A percentile compares a stretch with the other conserved stretches of the same genome.
Conservation (phyloP, 2,888 invertebrate genomes). For the Ectobius pallidus region DNA sequence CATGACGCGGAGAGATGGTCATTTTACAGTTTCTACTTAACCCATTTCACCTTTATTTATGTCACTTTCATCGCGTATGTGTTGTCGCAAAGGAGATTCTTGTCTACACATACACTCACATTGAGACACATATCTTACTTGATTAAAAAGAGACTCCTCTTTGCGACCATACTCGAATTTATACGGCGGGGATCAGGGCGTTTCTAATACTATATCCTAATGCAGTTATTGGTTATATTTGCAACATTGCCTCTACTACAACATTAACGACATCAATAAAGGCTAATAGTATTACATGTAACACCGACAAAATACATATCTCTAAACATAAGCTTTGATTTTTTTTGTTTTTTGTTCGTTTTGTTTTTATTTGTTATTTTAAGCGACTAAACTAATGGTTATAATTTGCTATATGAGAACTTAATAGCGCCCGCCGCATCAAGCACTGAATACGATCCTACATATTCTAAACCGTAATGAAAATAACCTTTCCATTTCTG, state of each 20-base stretch:
- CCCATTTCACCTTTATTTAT: not conserved
- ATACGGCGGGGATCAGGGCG: not conserved
- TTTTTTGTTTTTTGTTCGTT: conserved; percentile 25
- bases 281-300: conserved; percentile 15
- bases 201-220: not conserved
- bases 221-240: not conserved
- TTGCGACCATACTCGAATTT: not conserved
- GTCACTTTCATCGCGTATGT: not conserved
- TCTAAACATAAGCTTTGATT: conserved; percentile 28
- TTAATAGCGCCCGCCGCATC: too few relatives aligned
- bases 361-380: not conserved
- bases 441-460: too few relatives aligned
- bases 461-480: too few relatives aligned
- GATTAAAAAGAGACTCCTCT: not conserved
- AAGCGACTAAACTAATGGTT: too few relatives aligned
- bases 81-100: not conserved
- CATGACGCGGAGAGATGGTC: not conserved
- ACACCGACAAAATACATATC: conserved; percentile 14
- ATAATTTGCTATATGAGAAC: not conserved
- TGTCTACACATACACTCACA: conserved; percentile 9
- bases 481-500: too few relatives aligned
- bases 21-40: not conserved
- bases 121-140: not conserved
- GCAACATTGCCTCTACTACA: not conserved
- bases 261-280: conserved; percentile 8